These are phyloP conservation scores for Paramisgurnus dabryanus DNA, from an alignment of 2,113 vertebrate species.

Conservation along the genomic window DNA sequence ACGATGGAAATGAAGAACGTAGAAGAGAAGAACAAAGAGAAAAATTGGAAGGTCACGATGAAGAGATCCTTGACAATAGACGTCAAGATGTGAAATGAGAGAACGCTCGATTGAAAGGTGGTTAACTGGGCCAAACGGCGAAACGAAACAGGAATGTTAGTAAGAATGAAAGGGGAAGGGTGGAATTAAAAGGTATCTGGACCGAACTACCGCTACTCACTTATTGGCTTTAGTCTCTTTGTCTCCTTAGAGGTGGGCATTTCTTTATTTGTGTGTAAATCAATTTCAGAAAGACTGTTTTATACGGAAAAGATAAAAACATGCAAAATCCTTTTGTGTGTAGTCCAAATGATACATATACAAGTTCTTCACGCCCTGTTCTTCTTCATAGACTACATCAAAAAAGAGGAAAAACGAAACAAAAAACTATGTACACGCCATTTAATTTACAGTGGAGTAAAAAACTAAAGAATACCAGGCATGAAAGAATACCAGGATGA, in stretches of 20 bases:
- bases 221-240: conserved; percentile 61
- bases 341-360: conserved; percentile 98
- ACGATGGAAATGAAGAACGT: conserved; percentile 33
- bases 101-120: neutral
- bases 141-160: conserved; percentile 7
- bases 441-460: conserved; percentile 92
- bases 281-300: conserved; percentile 84
- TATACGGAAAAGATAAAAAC: conserved; percentile 96
- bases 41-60: neutral
- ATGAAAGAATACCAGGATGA: conserved; percentile 61
- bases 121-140: conserved; percentile 16
- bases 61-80: neutral
- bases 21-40: conserved; percentile 33
- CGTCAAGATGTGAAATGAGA: conserved; percentile 20
- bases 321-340: conserved; percentile 97
- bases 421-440: conserved; percentile 89
- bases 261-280: conserved; percentile 71
- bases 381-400: conserved; percentile 90
- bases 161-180: neutral
- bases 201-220: conserved; percentile 20
- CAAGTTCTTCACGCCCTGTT: conserved; percentile 87
- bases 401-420: conserved; percentile 71
- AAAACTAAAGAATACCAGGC: conserved; percentile 78
- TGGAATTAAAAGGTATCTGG: conserved; percentile 12
- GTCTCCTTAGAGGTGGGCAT: conserved; percentile 76